Percentiles rank a stretch among this genome's conserved stretches.
Conservation (phyloP, 2,888 invertebrate species). For the Pammene aurita region DNA sequence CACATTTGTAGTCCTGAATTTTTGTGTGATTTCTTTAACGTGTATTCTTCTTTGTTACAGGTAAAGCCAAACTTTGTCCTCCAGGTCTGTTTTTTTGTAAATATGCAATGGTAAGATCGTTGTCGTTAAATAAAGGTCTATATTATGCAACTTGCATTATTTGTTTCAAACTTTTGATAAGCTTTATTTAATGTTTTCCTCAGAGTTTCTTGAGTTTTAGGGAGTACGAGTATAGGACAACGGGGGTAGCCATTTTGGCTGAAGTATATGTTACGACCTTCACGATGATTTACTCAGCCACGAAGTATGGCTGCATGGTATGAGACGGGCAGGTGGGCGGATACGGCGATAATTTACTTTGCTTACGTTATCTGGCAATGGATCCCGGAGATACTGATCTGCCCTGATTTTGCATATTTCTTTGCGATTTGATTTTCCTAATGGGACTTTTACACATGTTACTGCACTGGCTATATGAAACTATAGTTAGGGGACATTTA, state of each 20-base stretch:
- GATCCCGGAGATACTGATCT: conserved; percentile 47
- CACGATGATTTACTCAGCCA: not conserved
- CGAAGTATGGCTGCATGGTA: conserved; percentile 36
- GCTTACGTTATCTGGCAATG: conserved; percentile 57
- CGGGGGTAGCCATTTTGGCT: not conserved
- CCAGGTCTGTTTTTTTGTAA: no score
- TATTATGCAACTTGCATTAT: no score
- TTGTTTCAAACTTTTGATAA: no score
- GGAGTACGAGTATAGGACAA: not conserved
- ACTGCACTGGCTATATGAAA: not conserved
- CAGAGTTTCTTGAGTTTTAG: not conserved
- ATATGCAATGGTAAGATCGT: no score
- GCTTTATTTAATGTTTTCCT: not conserved
- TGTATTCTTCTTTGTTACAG: not conserved
- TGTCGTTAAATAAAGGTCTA: no score
- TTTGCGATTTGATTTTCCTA: conserved; percentile 48
- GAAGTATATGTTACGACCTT: conserved; percentile 9
- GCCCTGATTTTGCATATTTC: conserved; percentile 20
- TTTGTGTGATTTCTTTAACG: not conserved
- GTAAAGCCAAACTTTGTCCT: no score
- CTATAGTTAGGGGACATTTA: no score
- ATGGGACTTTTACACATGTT: not conserved
- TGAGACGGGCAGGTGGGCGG: conserved; percentile 58
- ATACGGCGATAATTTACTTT: conserved; percentile 56
- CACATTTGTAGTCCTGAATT: no score